Evolutionary conservation across 2,797 vertebrate genomes (phyloP), one percentile per base, ranked within the genome.

Genomic region (Xiphorhynchus erythropygius): DNA sequence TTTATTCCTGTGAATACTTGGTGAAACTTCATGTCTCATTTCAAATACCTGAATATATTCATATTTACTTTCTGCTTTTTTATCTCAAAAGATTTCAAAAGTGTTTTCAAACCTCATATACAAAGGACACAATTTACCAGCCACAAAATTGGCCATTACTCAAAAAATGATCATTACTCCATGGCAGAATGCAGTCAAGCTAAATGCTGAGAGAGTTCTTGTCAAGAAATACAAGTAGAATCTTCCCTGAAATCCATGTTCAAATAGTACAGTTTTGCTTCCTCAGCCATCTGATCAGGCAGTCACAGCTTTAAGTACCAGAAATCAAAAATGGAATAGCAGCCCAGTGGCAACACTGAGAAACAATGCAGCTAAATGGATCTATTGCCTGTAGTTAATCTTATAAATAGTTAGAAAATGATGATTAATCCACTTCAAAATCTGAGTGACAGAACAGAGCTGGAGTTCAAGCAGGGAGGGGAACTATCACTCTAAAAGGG

Each of bases 261-360:
- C 33, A 68, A 13, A 78, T 59, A 78, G 32, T 9, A 53, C 42
- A 30, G 60, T 69, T 78, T 69, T 77, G 7, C 63, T 92, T 89
- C 42, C 44, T 70, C 63, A 25, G 23, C 3, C 5, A 22, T 52
- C 42, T 3, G 2, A 55, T 41, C 24, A 30, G 23, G 18, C 42
- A 85, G 37, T 24, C 5, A 13, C 23, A 15, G 39, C 41, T 76
- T 41, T 6, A 5, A 0, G 0, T 25, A 32, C 12, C 30, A 85
- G 55, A 65, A 86, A 47, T 49, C 6, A 49, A 37, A 91, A 76
- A 10, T 11, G 15, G 19, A 60, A 21, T 35, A 76, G 24, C 14
- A 65, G 41, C 16, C 18, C 59, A 70, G 67, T 13, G 32, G n/a
- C 37, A 69, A 25, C 32, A 52, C 19, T 16, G 35, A 11, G 63